These are phyloP conservation scores for Megalopta genalis DNA, from an alignment of 1,140 invertebrate genomes.

Conservation along the genomic window DNA sequence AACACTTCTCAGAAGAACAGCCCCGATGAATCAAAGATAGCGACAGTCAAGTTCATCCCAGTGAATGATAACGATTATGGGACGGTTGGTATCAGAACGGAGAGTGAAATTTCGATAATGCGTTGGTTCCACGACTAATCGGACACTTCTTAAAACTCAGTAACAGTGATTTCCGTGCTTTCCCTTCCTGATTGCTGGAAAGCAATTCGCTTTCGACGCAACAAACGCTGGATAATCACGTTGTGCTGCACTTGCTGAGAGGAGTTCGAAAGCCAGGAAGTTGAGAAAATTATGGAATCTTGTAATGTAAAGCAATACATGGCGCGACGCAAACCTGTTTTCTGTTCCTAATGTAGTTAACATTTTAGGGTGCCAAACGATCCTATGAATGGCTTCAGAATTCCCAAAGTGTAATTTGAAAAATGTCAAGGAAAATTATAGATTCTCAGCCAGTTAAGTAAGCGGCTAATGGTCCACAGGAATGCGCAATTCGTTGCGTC, in stretches of 20 bases:
- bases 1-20: background rate
- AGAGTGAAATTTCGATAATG: background rate
- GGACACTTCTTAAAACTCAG: background rate
- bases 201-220: constrained; percentile 32
- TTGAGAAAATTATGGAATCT: too few species aligned
- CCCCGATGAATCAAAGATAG: too few species aligned
- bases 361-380: too few species aligned
- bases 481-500: background rate
- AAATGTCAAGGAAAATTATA: too few species aligned
- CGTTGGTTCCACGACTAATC: background rate
- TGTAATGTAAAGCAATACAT: too few species aligned
- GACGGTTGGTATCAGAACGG: background rate
- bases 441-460: too few species aligned
- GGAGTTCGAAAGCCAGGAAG: too few species aligned
- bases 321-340: too few species aligned
- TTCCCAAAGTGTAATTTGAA: too few species aligned
- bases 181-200: constrained; percentile 35
- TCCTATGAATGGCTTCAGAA: too few species aligned
- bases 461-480: background rate
- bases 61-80: background rate
- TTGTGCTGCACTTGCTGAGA: background rate
- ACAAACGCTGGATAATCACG: background rate
- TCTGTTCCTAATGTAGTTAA: too few species aligned
- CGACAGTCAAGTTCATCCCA: background rate
- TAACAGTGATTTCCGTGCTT: constrained; percentile 26